phyloP scores from a whole-genome alignment of 2,113 vertebrate species.

The Platichthys flesus region DNA sequence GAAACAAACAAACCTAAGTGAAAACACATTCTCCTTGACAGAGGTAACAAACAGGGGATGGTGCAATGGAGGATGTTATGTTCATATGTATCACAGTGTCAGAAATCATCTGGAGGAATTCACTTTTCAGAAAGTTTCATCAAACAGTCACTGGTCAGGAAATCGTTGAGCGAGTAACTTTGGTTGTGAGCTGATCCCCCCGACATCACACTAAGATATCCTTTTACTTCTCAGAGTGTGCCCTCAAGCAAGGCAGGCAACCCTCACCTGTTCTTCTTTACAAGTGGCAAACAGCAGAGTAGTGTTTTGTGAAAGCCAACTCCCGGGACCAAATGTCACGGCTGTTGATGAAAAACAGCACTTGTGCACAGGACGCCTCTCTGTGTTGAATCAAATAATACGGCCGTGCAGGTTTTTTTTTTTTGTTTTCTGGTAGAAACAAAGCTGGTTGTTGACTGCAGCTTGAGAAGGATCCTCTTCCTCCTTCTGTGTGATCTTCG shows the following conservation, averaged over 20 bases:
- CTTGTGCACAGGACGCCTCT: background rate
- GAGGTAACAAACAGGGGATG: too few relatives aligned
- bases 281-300: background rate
- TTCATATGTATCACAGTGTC: too few relatives aligned
- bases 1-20: too few relatives aligned
- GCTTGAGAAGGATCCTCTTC: constrained; percentile 3
- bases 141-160: too few relatives aligned
- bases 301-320: constrained; percentile 9
- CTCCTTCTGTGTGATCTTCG: constrained; percentile 14
- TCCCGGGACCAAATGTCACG: background rate
- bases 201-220: background rate
- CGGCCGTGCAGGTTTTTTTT: background rate
- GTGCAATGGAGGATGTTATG: too few relatives aligned
- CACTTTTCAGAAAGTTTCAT: background rate
- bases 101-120: background rate
- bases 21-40: too few relatives aligned
- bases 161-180: too few relatives aligned
- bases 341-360: constrained; percentile 8
- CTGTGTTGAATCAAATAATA: constrained; percentile 1
- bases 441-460: constrained; percentile 32
- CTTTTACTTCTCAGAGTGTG: background rate
- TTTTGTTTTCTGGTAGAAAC: constrained; percentile 4
- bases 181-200: background rate
- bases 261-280: constrained; percentile 10
- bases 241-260: background rate